phyloP scores from a whole-genome alignment of 2,113 vertebrate species.

The Dipodomys ordii region DNA sequence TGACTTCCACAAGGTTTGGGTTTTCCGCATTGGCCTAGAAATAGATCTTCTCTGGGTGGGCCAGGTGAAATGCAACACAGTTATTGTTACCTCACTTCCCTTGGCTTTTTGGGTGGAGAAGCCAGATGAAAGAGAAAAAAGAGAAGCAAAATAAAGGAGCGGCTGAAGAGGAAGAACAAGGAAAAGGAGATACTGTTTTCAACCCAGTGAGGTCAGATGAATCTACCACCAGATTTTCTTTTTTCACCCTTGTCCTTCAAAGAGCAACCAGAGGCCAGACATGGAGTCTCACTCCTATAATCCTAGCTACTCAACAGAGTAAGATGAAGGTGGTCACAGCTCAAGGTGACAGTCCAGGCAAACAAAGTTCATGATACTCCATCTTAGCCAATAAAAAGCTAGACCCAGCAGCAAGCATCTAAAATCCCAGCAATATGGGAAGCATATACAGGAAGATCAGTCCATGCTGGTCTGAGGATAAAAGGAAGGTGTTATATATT shows the following conservation, averaged over 20 bases:
- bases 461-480: too few relatives aligned
- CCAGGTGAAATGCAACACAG: conserved; percentile 85
- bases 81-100: conserved; percentile 80
- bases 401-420: too few relatives aligned
- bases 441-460: too few relatives aligned
- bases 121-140: conserved; percentile 73
- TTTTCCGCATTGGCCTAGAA: conserved; percentile 84
- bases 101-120: conserved; percentile 74
- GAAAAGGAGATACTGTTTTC: conserved; percentile 2
- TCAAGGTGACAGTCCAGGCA: too few relatives aligned
- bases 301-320: too few relatives aligned
- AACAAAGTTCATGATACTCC: too few relatives aligned
- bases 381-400: too few relatives aligned
- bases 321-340: too few relatives aligned
- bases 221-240: conserved; percentile 14
- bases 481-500: too few relatives aligned
- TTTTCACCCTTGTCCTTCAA: conserved; percentile 9
- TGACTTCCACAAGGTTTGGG: conserved; percentile 79
- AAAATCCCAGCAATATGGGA: too few relatives aligned
- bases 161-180: conserved; percentile 13
- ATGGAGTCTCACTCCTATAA: too few relatives aligned
- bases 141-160: conserved; percentile 63
- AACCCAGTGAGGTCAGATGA: background rate
- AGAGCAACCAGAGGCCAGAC: conserved; percentile 25
- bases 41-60: conserved; percentile 87